A percentile compares a stretch with the other conserved stretches of the same genome.
Evolutionary conservation across 2,113 vertebrate species (phyloP).

Genomic region (Enhydra lutris): DNA sequence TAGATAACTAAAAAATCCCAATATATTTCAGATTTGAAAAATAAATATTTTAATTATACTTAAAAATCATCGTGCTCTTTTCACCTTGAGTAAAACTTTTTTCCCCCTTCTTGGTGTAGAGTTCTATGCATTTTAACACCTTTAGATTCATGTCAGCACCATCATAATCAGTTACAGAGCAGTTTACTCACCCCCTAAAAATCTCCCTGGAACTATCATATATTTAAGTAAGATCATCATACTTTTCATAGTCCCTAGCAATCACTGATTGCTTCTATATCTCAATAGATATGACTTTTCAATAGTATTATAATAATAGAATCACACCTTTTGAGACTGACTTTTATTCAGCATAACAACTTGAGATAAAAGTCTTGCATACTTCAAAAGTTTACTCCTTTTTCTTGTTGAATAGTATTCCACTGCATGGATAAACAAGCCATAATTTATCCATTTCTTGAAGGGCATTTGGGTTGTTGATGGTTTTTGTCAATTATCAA

Average conservation of each 20-base stretch:
- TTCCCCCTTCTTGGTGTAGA: too few species aligned
- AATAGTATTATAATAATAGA: not conserved
- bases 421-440: not conserved
- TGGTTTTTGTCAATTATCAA: not conserved
- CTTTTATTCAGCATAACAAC: not conserved
- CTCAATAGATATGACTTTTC: not conserved
- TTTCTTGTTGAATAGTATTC: not conserved
- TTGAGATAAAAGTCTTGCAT: not conserved
- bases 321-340: not conserved
- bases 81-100: too few species aligned
- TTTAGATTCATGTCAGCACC: too few species aligned
- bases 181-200: too few species aligned
- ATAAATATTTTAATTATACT: too few species aligned
- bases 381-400: not conserved
- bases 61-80: too few species aligned
- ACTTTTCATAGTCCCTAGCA: too few species aligned
- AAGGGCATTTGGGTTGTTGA: not conserved
- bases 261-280: not conserved
- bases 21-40: too few species aligned
- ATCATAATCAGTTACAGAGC: too few species aligned
- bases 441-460: not conserved
- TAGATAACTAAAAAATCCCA: not conserved
- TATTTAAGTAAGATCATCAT: too few species aligned
- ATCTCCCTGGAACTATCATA: too few species aligned
- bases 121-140: too few species aligned